Conservation (phyloP, 2,797 vertebrate species). For the Squalus acanthias region DNA sequence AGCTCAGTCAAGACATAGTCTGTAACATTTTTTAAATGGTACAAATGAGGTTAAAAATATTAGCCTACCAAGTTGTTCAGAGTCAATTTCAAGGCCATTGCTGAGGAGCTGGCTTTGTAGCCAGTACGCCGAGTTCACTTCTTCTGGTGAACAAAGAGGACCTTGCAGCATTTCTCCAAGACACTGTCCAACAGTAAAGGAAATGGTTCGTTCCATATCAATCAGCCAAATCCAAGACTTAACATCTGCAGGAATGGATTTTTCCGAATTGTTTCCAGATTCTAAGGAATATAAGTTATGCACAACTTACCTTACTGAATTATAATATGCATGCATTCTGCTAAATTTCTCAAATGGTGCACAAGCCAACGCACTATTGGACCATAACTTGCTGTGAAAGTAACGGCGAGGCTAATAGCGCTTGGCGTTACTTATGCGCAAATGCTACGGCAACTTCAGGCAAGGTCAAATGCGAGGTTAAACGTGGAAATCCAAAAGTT, state of each 20-base stretch:
- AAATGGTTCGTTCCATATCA: conserved; percentile 68
- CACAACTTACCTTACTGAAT: neutral
- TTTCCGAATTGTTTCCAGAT: conserved; percentile 15
- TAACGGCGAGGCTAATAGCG: too few relatives aligned
- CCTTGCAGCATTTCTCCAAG: conserved; percentile 71
- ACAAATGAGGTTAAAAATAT: neutral
- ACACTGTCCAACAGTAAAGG: conserved; percentile 65
- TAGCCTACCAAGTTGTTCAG: conserved; percentile 63
- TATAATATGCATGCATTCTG: neutral
- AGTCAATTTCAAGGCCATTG: conserved; percentile 70
- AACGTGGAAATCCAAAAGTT: too few relatives aligned
- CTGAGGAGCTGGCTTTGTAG: conserved; percentile 66
- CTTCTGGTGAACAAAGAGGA: conserved; percentile 56
- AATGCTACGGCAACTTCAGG: too few relatives aligned
- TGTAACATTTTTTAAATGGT: neutral
- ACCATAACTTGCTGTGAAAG: too few relatives aligned
- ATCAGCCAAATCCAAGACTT: conserved; percentile 62
- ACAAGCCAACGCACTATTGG: neutral
- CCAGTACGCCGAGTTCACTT: conserved; percentile 65
- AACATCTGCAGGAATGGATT: neutral
- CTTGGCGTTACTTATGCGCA: too few relatives aligned
- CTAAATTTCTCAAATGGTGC: neutral
- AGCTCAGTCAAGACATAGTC: neutral
- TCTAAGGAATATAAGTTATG: neutral
- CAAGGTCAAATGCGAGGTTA: too few relatives aligned